Base-by-base conservation (phyloP, 2,888 invertebrate genomes). In the Netelia inedita region DNA sequence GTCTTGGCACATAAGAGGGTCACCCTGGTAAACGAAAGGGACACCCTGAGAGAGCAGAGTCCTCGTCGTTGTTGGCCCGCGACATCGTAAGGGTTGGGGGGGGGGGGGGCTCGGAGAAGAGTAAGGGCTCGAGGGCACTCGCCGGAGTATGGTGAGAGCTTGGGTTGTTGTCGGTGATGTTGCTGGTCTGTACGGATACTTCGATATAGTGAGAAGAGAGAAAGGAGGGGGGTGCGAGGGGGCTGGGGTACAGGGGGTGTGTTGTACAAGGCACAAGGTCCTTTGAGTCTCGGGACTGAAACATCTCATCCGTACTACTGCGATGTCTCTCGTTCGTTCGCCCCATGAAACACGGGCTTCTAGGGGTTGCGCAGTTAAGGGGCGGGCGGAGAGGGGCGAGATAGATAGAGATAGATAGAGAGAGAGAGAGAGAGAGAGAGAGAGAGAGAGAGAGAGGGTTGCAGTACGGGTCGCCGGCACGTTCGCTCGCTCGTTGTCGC, bases 241-340 rank as follows among this genome's bases (percentile, higher is more conserved):
- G 14, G 63, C 5, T n/a, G 23, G 50, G 28, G 3, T 28, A 28
- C 46, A 19, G 69, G 55, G 19, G 63, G 59, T 11, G 69, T 11
- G 46, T 68, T 14, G 78, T 75, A 68, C 86, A 87, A 78, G 83
- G 86, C 86, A 85, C 85, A 89, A 89, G 88, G 86, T 90, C 90
- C 91, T 92, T 92, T 92, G 92, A 92, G 89, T 89, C 89, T 89
- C 91, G 89, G 87, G 87, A 88, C 87, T 82, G 87, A 50, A 90
- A 87, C 90, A 91, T 88, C 87, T 91, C 90, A 91, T 87, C 91
- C 91, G 90, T 92, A 89, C 28, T 71, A 69, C 68, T 73, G 50
- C 90, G 89, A 90, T 88, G 88, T 90, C 89, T 91, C 89, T 86
- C 88, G 85, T 82, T 74, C 74, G 65, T 75, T 69, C 74, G 71